A percentile compares a stretch with the other conserved stretches of the same genome.
phyloP scores from a whole-genome alignment of 1,140 invertebrate species.

The Lethrus apterus region DNA sequence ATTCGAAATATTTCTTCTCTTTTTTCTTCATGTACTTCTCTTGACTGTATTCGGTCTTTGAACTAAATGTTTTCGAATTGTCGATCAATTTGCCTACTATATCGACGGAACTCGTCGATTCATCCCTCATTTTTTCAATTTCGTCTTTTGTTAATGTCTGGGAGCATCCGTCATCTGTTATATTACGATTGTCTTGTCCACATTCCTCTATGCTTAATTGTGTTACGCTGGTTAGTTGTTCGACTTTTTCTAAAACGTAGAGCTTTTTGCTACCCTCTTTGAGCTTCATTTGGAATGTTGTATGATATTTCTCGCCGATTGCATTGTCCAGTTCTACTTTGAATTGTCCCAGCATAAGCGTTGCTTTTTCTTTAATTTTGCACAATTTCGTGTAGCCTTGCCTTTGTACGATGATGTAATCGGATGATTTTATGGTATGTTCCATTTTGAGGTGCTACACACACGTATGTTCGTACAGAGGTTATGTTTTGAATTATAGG shows the following conservation, averaged over 20 bases:
- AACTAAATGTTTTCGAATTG: conserved; percentile 79
- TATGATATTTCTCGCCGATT: conserved; percentile 66
- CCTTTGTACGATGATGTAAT: conserved; percentile 66
- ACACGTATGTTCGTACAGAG: too few relatives aligned
- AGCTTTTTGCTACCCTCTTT: conserved; percentile 51
- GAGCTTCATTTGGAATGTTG: conserved; percentile 70
- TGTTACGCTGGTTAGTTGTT: conserved; percentile 42
- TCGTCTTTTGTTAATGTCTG: conserved; percentile 78
- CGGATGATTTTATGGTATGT: conserved; percentile 48
- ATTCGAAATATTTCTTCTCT: conserved; percentile 82
- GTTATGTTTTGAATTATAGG: neutral
- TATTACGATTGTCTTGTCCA: conserved; percentile 76
- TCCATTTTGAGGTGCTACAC: neutral
- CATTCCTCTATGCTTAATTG: conserved; percentile 49
- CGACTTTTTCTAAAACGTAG: conserved; percentile 50
- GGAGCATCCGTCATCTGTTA: conserved; percentile 76
- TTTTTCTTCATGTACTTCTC: conserved; percentile 94
- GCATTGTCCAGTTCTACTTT: conserved; percentile 61
- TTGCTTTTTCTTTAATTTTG: conserved; percentile 56
- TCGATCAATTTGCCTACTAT: conserved; percentile 81
- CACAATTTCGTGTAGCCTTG: conserved; percentile 69
- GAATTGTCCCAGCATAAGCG: conserved; percentile 60
- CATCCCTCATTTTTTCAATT: conserved; percentile 67
- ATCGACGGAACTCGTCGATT: conserved; percentile 67
- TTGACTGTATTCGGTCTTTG: conserved; percentile 88